These are phyloP conservation scores for Gila orcuttii DNA, from an alignment of 2,113 vertebrate genomes.

Conservation along the genomic window DNA sequence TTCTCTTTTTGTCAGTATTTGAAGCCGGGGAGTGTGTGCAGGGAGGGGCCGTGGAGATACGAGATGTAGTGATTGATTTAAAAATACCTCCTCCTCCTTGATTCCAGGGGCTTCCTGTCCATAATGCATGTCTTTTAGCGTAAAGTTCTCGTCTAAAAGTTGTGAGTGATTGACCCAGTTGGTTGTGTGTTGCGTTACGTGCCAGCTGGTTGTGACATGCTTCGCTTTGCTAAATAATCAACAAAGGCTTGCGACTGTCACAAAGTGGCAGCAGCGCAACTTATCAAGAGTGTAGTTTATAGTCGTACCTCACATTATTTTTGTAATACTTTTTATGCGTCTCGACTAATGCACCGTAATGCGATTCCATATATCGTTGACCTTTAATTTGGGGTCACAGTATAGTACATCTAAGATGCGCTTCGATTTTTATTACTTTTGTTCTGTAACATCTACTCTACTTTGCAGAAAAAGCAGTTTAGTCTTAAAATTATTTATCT, in stretches of 20 bases:
- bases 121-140: slow-evolving; percentile 48
- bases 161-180: slow-evolving; percentile 55
- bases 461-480: slow-evolving; percentile 2
- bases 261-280: slow-evolving; percentile 34
- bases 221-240: slow-evolving; percentile 57
- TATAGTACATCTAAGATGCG: not conserved
- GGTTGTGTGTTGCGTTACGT: slow-evolving; percentile 34
- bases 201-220: slow-evolving; percentile 37
- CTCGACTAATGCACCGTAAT: slow-evolving; percentile 46
- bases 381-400: slow-evolving; percentile 37
- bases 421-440: slow-evolving; percentile 36
- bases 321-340: slow-evolving; percentile 28
- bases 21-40: slow-evolving; percentile 34
- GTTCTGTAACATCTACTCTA: not conserved
- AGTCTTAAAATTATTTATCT: slow-evolving; percentile 25
- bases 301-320: slow-evolving; percentile 31
- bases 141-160: slow-evolving; percentile 42
- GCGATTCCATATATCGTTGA: slow-evolving; percentile 40
- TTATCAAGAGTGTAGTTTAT: slow-evolving; percentile 39
- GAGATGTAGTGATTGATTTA: slow-evolving; percentile 57
- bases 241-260: slow-evolving; percentile 55
- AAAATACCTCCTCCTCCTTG: slow-evolving; percentile 60
- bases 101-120: slow-evolving; percentile 53
- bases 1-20: slow-evolving; percentile 59
- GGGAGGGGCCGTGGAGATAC: slow-evolving; percentile 39